Base-by-base conservation (phyloP, 1,140 invertebrate species). In the Leptinotarsa lineolata region DNA sequence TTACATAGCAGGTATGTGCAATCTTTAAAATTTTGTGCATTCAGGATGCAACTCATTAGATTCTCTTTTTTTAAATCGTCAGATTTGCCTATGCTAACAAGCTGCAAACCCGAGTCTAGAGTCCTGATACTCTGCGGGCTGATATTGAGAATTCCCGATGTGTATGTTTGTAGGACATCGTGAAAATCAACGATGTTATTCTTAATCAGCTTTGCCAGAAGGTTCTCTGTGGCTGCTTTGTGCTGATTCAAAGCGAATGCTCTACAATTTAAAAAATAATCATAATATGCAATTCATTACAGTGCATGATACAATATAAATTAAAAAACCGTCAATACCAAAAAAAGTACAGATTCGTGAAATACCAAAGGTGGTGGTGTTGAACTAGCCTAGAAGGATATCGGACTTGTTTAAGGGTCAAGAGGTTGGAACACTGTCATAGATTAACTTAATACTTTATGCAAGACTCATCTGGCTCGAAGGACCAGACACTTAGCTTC, bases 101-200 rank as follows among this genome's bases (percentile, higher is more conserved):
- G 30, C 39, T 72, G 54, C 65, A 80, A 76, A 24, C 83, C 76
- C 8, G 79, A 20, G 71, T 82, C 72, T 21, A 87, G 77, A 21
- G 85, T 87, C 39, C 78, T 72, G 1, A 88, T 68, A 75, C 84
- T 86, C 22, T 79, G 75, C 48, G 73, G 39, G 5, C 83, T 84
- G 72, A 84, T 82, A 16, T 80, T 81, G 22, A 87, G 80, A 8
- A 83, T 77, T 60, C 83, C 82, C 4, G 80, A 84, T n/a, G 80
- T 72, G 67, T 86, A 87, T 15, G 85, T 79, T 72, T 83, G 81
- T 15, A 86, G 74, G 20, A 87, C 72, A 20, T 68, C 60, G 66
- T 83, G 81, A 13, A 82, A 72, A 72, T 83, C 80, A 6, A 81
- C 72, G 22, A 83, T 78, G 73, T 82, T 73, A 65, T 81, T 72